A percentile compares a stretch with the other conserved stretches of the same genome.
phyloP scores from a whole-genome alignment of 2,113 vertebrate genomes.

The Etheostoma spectabile region DNA sequence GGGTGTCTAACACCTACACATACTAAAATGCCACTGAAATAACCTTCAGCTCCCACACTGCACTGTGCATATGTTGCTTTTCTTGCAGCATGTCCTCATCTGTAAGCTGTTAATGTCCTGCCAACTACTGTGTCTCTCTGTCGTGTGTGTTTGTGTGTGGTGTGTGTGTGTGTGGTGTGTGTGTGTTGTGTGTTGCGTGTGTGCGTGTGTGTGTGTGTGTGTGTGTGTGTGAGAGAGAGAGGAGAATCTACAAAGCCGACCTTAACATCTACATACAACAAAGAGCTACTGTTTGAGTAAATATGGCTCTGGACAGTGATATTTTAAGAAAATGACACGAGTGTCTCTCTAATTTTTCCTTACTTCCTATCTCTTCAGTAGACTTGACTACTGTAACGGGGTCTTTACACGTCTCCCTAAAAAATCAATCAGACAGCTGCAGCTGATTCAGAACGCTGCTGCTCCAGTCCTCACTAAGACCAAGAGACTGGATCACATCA shows the following conservation, averaged over 20 bases:
- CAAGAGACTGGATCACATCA: no score
- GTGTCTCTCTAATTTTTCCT: background rate
- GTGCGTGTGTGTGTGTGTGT: constrained; percentile 1
- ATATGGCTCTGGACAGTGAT: background rate
- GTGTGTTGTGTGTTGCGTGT: constrained; percentile 9
- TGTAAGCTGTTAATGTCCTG: constrained; percentile 62
- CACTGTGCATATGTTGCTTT: constrained; percentile 16
- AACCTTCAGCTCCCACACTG: constrained; percentile 44
- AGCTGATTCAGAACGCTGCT: no score
- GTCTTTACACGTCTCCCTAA: no score
- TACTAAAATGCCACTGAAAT: constrained; percentile 55
- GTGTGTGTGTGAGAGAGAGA: background rate
- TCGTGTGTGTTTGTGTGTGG: constrained; percentile 6
- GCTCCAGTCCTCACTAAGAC: no score
- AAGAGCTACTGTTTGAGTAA: constrained; percentile 24
- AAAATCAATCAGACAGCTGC: no score
- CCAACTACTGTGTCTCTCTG: constrained; percentile 43
- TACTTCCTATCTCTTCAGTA: background rate
- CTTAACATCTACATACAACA: constrained; percentile 4
- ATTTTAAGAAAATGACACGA: background rate
- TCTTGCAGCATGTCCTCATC: constrained; percentile 32
- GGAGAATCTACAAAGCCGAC: background rate
- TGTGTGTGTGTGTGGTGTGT: background rate
- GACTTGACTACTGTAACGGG: no score
- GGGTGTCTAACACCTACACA: constrained; percentile 56